Evolutionary conservation across 1,140 invertebrate genomes (phyloP), one percentile per base, ranked within the genome.

Genomic region (Lethrus apterus): DNA sequence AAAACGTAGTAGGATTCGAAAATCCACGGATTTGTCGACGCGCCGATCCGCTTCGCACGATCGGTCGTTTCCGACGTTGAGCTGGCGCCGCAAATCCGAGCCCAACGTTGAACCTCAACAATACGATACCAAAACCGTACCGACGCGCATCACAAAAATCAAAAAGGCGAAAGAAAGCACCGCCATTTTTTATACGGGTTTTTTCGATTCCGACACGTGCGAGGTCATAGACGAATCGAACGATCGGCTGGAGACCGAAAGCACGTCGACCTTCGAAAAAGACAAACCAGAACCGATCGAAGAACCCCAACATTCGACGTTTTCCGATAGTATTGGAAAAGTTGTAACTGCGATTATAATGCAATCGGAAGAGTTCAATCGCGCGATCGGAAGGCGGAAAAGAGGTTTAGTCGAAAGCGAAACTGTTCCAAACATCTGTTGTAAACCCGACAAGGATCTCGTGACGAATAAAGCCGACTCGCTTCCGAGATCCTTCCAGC

Each of bases 281-380:
- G 64, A 70, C 11, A 52, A 59, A 31, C 56, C 55, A 51, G 65
- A 67, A 55, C 32, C 10, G 67, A 60, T 44, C 14, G 31, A 33
- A 15, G 29, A 26, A 64, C 64, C 47, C 66, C 68, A 55, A 67
- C 69, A 42, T 56, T 46, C 13, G 66, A n/a, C n/a, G n/a, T n/a
- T n/a, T n/a, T n/a, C 70, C 58, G 68, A 78, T 66, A 83, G 78
- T 1, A 68, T 87, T 21, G 84, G 86, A 56, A 77, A 85, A 58
- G 89, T 92, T 20, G 86, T 91, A 15, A 79, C 84, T 10, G 84
- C 89, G 60, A 71, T 91, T 13, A 69, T 91, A 1, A 83, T 88
- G 76, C 82, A 89, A 57, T 24, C 21, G 19, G 76, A 84, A 54
- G 86, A 89, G 53, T 88, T 90, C 48, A 84, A 89, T 51, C 80